Percentiles rank a stretch among this genome's conserved stretches.
These are phyloP conservation scores for Mormyrus iriodes DNA, from an alignment of 2,113 vertebrate genomes.

Conservation along the genomic window DNA sequence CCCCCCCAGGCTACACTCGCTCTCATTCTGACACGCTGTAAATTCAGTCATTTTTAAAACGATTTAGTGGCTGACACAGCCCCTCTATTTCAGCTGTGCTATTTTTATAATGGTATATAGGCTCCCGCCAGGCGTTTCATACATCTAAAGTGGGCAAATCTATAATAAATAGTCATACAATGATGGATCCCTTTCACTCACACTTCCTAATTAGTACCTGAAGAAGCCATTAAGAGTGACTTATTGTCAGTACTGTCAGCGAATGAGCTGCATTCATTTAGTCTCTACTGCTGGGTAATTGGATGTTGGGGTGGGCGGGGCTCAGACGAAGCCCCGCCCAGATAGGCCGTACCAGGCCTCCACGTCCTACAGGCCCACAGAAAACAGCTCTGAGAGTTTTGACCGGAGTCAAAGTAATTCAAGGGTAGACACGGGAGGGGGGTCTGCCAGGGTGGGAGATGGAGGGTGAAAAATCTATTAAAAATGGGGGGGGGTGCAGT, in stretches of 20 bases:
- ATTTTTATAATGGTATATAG: background rate
- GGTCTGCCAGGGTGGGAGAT: background rate
- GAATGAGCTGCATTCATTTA: background rate
- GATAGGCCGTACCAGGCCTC: background rate
- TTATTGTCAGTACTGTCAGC: background rate
- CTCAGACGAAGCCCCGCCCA: slow-evolving; percentile 1
- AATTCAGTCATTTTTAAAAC: background rate
- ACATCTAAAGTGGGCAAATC: background rate
- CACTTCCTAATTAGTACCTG: background rate
- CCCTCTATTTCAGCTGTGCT: background rate
- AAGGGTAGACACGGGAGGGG: slow-evolving; percentile 12
- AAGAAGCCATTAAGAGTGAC: background rate
- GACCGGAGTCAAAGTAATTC: slow-evolving; percentile 2
- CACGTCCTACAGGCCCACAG: background rate
- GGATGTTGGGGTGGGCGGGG: background rate
- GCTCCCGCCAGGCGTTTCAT: background rate
- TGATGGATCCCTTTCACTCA: background rate
- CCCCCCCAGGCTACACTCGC: background rate
- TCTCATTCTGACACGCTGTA: background rate
- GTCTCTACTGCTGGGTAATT: background rate
- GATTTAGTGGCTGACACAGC: background rate
- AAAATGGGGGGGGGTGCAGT: background rate
- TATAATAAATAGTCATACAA: background rate
- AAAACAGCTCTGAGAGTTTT: slow-evolving; percentile 11
- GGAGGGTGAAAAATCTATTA: slow-evolving; percentile 20